phyloP scores from a whole-genome alignment of 92 coral and sea anemone species.

The Diadumene lineata region DNA sequence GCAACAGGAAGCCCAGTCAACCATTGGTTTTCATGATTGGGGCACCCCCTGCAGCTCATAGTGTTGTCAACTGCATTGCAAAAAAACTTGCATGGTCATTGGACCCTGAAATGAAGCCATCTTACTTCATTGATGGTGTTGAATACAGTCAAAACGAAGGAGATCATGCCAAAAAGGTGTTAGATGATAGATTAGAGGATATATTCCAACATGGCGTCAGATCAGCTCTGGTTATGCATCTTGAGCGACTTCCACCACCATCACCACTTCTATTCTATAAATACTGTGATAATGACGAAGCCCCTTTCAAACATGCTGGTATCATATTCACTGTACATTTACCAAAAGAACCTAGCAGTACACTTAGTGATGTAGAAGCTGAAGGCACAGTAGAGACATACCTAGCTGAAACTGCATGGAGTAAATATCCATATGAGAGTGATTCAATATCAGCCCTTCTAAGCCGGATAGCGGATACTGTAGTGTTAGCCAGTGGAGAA shows the following conservation, averaged over 20 bases:
- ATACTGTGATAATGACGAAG: conserved; percentile 88
- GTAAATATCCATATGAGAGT: conserved; percentile 44
- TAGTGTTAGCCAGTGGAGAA: conserved; percentile 74
- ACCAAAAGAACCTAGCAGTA: conserved; percentile 53
- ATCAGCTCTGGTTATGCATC: conserved; percentile 62
- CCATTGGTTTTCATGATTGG: conserved; percentile 80
- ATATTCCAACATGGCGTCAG: conserved; percentile 53
- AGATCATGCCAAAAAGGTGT: conserved; percentile 50
- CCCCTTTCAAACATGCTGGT: conserved; percentile 69
- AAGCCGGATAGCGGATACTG: conserved; percentile 87
- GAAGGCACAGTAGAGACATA: conserved; percentile 71
- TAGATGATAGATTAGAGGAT: conserved; percentile 47
- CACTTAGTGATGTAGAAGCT: conserved; percentile 53
- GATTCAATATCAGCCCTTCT: conserved; percentile 77
- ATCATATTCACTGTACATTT: conserved; percentile 83
- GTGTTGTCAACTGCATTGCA: conserved; percentile 71
- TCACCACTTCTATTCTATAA: conserved; percentile 76
- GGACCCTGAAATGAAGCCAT: conserved; percentile 49
- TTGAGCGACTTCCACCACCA: conserved; percentile 75
- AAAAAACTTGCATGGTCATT: conserved; percentile 49
- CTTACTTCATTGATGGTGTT: conserved; percentile 1
- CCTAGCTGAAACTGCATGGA: conserved; percentile 68
- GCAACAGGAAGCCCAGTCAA: conserved; percentile 45
- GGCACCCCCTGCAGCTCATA: conserved; percentile 67
- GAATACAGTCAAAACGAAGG: conserved; percentile 21